Evolutionary conservation across 2,797 vertebrate genomes (phyloP), one percentile per base, ranked within the genome.

Genomic region (Pangasius macronema): DNA sequence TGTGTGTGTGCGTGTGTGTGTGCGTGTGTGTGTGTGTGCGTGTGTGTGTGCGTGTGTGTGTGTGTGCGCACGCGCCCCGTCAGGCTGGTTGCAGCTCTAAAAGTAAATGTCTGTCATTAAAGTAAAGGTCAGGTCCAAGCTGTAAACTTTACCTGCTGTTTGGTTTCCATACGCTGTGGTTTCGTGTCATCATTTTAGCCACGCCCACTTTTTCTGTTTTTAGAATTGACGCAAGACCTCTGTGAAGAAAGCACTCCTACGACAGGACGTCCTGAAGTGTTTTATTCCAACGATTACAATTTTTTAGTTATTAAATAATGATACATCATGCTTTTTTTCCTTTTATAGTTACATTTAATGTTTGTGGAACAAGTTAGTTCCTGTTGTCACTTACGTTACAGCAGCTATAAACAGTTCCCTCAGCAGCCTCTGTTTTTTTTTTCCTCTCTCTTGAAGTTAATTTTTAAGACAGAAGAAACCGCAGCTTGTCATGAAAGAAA

Each of bases 21-120:
- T n/a, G 81, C 63, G 53, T 76, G 42, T 83, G 80, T 59, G 59
- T 86, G 65, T 20, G 24, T 70, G 42, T n/a, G 72, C 16, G 42
- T 0, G 3, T n/a, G n/a, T n/a, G n/a, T n/a, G n/a, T n/a, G n/a
- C n/a, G n/a, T n/a, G n/a, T n/a, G n/a, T n/a, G n/a, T n/a, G n/a
- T n/a, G n/a, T n/a, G n/a, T n/a, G n/a, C n/a, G n/a, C n/a, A n/a
- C n/a, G n/a, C n/a, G n/a, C n/a, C n/a, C 6, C 1, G n/a, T 67
- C 65, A 67, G 18, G 67, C 33, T 72, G 39, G 57, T 5, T 36
- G 33, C 8, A 22, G 51, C 49, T 30, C n/a, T 79, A 33, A 79
- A 79, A 55, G 30, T 53, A 77, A 53, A 77, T 33, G 49, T 55
- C 75, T 77, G n/a, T 53, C n/a, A 53, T 77, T 77, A 79, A 55